These are phyloP conservation scores for Caenorhabditis becei DNA, from an alignment of 2,888 invertebrate genomes.

Conservation along the genomic window DNA sequence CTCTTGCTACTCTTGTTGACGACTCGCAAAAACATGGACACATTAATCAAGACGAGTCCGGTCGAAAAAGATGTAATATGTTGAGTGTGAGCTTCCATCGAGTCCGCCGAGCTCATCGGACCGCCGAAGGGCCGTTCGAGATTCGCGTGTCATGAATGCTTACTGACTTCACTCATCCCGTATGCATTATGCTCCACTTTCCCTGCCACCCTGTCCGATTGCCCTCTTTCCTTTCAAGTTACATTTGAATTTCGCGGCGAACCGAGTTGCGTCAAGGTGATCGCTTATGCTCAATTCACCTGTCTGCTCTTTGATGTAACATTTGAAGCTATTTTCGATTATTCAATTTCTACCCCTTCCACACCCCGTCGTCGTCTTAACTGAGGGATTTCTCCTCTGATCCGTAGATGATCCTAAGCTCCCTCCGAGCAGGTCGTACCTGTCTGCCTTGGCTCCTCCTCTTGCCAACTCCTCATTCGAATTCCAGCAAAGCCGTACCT, in stretches of 20 bases:
- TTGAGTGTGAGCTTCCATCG: not conserved
- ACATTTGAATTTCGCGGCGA: no score
- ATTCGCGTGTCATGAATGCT: slow-evolving; percentile 38
- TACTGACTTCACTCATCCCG: slow-evolving; percentile 16
- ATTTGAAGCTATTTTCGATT: no score
- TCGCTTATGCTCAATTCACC: no score
- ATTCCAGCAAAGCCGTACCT: not conserved
- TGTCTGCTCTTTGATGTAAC: not conserved
- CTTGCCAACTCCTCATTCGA: no score
- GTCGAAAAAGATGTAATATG: slow-evolving; percentile 43
- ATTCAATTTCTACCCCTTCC: no score
- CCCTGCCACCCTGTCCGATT: slow-evolving; percentile 15
- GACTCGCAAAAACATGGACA: slow-evolving; percentile 32
- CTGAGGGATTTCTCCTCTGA: not conserved
- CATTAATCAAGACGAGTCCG: slow-evolving; percentile 40
- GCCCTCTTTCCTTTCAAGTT: not conserved
- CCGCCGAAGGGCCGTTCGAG: slow-evolving; percentile 27
- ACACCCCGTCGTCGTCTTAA: not conserved
- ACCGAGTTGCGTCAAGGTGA: no score
- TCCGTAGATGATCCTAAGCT: no score
- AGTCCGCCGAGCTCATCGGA: not conserved
- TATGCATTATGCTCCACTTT: slow-evolving; percentile 44
- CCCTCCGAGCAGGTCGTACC: no score
- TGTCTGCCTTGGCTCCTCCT: no score
- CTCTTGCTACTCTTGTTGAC: slow-evolving; percentile 38